A percentile compares a stretch with the other conserved stretches of the same genome.
Conservation (phyloP, 2,888 invertebrate genomes). For the Tromatobia lineatoria region DNA sequence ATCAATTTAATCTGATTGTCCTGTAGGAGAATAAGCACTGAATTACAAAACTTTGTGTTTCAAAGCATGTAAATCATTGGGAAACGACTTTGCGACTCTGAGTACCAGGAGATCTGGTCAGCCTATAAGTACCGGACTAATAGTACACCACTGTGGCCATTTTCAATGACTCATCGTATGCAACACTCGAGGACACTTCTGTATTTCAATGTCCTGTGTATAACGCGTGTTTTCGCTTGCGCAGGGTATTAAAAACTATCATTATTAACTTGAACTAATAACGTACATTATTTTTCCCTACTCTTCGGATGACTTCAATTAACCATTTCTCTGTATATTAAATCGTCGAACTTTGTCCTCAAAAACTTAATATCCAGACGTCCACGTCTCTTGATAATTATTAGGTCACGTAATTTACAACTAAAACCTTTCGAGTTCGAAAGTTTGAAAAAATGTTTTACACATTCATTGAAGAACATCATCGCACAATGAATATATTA, state of each 20-base stretch:
- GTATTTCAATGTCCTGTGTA: neutral
- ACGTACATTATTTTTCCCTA: constrained; percentile 10
- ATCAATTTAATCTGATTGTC: too few relatives aligned
- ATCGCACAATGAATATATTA: too few relatives aligned
- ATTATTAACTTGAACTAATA: constrained; percentile 8
- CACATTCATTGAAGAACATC: too few relatives aligned
- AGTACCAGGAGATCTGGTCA: neutral
- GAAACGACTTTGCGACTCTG: constrained; percentile 15
- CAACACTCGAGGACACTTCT: constrained; percentile 1
- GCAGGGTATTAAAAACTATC: constrained; percentile 32
- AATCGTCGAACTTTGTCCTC: neutral
- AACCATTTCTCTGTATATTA: neutral
- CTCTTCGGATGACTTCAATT: neutral
- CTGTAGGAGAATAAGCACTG: neutral
- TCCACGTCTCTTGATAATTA: too few relatives aligned
- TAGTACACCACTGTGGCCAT: constrained; percentile 21
- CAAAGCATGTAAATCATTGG: constrained; percentile 9
- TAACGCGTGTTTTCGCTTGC: neutral
- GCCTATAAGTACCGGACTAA: constrained; percentile 28
- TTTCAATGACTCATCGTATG: constrained; percentile 48
- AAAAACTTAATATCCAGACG: too few relatives aligned
- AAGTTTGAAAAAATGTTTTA: too few relatives aligned
- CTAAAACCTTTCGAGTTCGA: too few relatives aligned
- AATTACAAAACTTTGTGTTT: neutral
- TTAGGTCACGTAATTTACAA: too few relatives aligned